These are phyloP conservation scores for Metallyticus violacea DNA, from an alignment of 2,888 invertebrate genomes.

Conservation along the genomic window DNA sequence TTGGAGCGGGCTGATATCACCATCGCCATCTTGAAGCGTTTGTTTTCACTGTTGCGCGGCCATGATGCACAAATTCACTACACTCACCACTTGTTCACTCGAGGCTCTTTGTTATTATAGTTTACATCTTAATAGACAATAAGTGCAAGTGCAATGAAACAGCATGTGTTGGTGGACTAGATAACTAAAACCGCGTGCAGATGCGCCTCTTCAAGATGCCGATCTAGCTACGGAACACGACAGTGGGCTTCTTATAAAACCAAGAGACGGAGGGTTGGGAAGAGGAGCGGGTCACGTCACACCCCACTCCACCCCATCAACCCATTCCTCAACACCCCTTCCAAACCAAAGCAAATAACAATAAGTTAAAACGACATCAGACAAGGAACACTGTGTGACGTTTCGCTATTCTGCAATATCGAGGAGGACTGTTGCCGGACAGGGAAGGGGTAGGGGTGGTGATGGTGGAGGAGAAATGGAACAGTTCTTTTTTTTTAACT, in stretches of 20 bases:
- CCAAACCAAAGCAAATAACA: not conserved
- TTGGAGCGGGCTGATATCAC: conserved; percentile 62
- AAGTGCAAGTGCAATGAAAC: not conserved
- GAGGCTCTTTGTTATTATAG: too few species aligned
- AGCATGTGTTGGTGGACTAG: not conserved
- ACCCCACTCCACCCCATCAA: not conserved
- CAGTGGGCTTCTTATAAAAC: not conserved
- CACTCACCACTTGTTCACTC: not conserved
- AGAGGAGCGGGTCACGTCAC: not conserved
- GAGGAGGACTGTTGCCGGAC: not conserved
- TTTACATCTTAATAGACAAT: not conserved
- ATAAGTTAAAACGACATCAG: conserved; percentile 7
- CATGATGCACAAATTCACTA: not conserved
- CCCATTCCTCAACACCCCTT: not conserved
- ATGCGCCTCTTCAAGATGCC: not conserved
- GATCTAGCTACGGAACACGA: not conserved
- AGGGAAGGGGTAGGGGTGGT: not conserved
- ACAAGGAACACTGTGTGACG: not conserved
- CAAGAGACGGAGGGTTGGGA: not conserved
- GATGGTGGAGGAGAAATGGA: not conserved
- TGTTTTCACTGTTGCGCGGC: not conserved
- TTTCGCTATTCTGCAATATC: conserved; percentile 1
- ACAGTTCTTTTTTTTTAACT: not conserved
- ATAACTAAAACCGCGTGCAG: not conserved
- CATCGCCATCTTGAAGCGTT: conserved; percentile 56